Conservation (phyloP, 2,113 vertebrate genomes). For the Dinomys branickii region DNA sequence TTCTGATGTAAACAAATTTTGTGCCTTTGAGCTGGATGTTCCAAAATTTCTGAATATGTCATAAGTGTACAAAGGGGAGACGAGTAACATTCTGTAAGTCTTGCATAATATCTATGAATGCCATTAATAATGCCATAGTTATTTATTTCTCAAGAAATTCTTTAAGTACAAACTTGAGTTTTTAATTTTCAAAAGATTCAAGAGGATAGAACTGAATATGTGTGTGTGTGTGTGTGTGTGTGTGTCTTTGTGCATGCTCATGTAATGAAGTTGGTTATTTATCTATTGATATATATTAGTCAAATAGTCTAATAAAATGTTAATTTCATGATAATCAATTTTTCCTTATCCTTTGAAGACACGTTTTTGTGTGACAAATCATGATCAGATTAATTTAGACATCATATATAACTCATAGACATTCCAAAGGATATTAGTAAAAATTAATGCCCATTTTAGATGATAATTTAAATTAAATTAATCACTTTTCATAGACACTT, state of each 20-base stretch:
- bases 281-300: background rate
- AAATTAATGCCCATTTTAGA: conserved; percentile 68
- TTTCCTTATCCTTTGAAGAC: conserved; percentile 46
- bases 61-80: background rate
- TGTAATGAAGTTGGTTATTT: background rate
- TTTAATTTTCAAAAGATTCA: background rate
- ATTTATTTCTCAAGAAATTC: background rate
- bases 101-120: background rate
- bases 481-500: conserved; percentile 24
- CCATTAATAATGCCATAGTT: background rate
- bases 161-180: background rate
- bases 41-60: background rate
- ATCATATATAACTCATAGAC: conserved; percentile 55
- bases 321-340: conserved; percentile 61
- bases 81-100: background rate
- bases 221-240: background rate
- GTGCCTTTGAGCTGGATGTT: background rate
- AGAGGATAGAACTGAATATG: background rate
- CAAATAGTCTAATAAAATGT: conserved; percentile 35
- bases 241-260: too few relatives aligned
- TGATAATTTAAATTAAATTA: conserved; percentile 68
- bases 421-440: conserved; percentile 53
- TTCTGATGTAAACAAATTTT: background rate
- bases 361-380: conserved; percentile 62
- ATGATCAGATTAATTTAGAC: conserved; percentile 49